phyloP scores from a whole-genome alignment of 2,888 invertebrate genomes.

The Oithona nana region DNA sequence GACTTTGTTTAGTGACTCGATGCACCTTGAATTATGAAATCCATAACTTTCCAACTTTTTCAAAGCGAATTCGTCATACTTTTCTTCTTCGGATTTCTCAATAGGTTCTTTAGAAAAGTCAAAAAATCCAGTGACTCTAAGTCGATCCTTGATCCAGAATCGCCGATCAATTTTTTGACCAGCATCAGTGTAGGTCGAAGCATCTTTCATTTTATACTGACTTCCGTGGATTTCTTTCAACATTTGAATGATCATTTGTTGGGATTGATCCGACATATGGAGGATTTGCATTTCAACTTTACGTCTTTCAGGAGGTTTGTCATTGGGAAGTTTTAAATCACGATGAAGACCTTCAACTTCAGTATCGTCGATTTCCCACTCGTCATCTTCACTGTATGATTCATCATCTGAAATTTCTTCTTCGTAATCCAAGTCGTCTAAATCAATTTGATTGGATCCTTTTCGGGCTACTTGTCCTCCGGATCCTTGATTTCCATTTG shows the following conservation, averaged over 20 bases:
- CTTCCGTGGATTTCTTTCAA: constrained; percentile 42
- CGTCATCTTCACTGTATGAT: background rate
- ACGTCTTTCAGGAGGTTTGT: background rate
- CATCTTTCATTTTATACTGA: constrained; percentile 39
- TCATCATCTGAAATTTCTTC: background rate
- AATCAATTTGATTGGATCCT: background rate
- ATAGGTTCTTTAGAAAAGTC: background rate
- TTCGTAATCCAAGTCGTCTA: background rate
- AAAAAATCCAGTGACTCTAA: constrained; percentile 9
- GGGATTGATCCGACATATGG: constrained; percentile 44
- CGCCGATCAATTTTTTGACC: constrained; percentile 2
- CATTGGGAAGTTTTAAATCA: background rate
- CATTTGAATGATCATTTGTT: constrained; percentile 51
- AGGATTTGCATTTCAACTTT: constrained; percentile 58
- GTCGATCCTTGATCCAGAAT: constrained; percentile 17
- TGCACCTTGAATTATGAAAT: constrained; percentile 50
- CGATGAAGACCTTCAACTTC: background rate
- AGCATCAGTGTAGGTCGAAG: background rate
- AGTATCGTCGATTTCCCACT: background rate
- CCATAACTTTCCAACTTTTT: constrained; percentile 40
- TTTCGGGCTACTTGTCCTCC: too few relatives aligned
- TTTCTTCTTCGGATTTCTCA: background rate
- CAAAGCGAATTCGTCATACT: constrained; percentile 1
- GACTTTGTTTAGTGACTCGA: constrained; percentile 48
- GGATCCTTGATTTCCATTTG: too few relatives aligned